phyloP scores from a whole-genome alignment of 2,888 invertebrate species.

The Lasioglossum lativentre region DNA sequence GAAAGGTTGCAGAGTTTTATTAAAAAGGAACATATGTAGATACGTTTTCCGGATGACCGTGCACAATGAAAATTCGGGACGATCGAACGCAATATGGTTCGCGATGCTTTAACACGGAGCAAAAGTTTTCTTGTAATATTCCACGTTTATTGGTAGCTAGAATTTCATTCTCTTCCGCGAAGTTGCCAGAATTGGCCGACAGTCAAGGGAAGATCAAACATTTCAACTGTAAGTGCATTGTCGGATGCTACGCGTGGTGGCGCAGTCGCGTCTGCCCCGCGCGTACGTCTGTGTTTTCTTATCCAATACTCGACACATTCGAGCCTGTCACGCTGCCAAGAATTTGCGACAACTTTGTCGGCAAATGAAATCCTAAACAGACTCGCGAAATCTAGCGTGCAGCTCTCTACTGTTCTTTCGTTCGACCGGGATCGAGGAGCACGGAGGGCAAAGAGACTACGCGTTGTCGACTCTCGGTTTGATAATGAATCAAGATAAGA shows the following conservation, averaged over 20 bases:
- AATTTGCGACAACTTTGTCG: conserved; percentile 49
- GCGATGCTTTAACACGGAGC: not conserved
- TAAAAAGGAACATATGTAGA: not conserved
- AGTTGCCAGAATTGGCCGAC: conserved; percentile 50
- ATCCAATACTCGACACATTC: conserved; percentile 37
- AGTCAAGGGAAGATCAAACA: conserved; percentile 57
- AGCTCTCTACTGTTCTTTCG: not conserved
- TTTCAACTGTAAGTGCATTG: conserved; percentile 31
- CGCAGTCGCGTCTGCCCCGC: conserved; percentile 35
- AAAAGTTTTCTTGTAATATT: not conserved
- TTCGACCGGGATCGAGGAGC: not conserved
- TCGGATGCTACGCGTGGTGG: conserved; percentile 43
- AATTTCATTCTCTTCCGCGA: conserved; percentile 38
- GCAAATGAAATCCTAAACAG: conserved; percentile 54
- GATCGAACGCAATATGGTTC: not conserved
- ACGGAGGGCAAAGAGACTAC: not conserved
- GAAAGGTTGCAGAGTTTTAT: not conserved
- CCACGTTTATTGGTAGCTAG: conserved; percentile 10
- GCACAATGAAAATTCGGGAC: not conserved
- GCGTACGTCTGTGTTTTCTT: conserved; percentile 33
- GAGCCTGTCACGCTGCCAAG: conserved; percentile 53
- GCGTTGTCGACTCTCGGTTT: conserved; percentile 1
- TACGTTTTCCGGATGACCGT: not conserved
- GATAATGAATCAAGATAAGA: conserved; percentile 30
- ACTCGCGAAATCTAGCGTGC: conserved; percentile 29